Conservation (phyloP, 1,140 invertebrate species). For the Drosophila novamexicana region DNA sequence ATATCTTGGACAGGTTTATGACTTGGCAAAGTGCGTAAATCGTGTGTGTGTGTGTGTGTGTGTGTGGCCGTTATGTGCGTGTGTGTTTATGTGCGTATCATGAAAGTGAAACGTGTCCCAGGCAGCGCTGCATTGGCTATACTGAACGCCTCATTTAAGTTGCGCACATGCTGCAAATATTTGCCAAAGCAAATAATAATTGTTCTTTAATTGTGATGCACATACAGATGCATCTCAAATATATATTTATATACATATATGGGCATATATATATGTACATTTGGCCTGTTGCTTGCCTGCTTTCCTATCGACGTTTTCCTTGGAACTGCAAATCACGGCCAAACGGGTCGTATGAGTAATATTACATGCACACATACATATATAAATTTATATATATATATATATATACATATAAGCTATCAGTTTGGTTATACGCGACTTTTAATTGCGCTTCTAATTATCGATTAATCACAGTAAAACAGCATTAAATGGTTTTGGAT, state of each 20-base stretch:
- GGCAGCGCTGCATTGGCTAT: constrained; percentile 28
- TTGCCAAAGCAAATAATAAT: constrained; percentile 57
- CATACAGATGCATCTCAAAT: background rate
- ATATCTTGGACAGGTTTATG: constrained; percentile 45
- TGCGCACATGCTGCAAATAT: constrained; percentile 53
- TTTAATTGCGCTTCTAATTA: constrained; percentile 43
- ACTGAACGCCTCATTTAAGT: constrained; percentile 48
- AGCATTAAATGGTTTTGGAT: constrained; percentile 6
- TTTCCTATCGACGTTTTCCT: constrained; percentile 50
- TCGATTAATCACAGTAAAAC: constrained; percentile 21
- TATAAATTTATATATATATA: constrained; percentile 6
- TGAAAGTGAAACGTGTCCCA: constrained; percentile 50
- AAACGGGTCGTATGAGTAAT: constrained; percentile 64
- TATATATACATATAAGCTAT: constrained; percentile 12
- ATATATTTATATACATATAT: constrained; percentile 1
- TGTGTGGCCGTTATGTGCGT: background rate
- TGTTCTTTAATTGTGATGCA: constrained; percentile 48
- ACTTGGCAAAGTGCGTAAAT: constrained; percentile 42
- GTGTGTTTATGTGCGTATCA: constrained; percentile 13
- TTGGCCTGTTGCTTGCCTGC: constrained; percentile 3
- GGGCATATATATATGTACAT: background rate
- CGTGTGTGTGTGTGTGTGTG: constrained; percentile 1
- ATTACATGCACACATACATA: constrained; percentile 9
- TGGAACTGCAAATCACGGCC: constrained; percentile 56
- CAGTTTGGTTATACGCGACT: background rate